Percentiles rank a stretch among this genome's conserved stretches.
These are phyloP conservation scores for Dusona sp. DNA, from an alignment of 2,888 invertebrate genomes.

Conservation along the genomic window DNA sequence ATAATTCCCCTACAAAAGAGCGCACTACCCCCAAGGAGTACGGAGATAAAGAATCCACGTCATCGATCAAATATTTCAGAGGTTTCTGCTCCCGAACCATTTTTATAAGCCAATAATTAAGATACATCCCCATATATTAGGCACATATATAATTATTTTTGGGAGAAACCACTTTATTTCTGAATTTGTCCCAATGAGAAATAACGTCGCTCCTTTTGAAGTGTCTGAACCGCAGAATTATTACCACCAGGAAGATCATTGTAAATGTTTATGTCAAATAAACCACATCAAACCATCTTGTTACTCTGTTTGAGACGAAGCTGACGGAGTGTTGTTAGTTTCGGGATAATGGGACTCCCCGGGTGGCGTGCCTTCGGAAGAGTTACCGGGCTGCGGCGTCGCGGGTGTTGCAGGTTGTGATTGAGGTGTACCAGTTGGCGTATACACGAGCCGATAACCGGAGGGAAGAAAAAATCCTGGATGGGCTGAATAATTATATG, in stretches of 20 bases:
- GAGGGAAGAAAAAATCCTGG: slow-evolving; percentile 83
- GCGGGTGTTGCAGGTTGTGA: slow-evolving; percentile 83
- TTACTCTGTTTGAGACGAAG: slow-evolving; percentile 40
- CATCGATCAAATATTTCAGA: not conserved
- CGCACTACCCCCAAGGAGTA: not conserved
- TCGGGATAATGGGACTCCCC: slow-evolving; percentile 72
- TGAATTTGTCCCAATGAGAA: not conserved
- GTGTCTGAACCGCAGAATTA: not conserved
- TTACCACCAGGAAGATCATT: not conserved
- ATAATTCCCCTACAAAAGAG: not conserved
- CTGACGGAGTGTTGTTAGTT: not conserved
- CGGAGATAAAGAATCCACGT: not conserved
- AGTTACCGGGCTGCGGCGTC: slow-evolving; percentile 80
- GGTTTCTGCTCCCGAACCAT: not conserved
- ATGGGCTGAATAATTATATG: slow-evolving; percentile 81
- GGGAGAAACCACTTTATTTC: not conserved
- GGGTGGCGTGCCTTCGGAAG: slow-evolving; percentile 82
- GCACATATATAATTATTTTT: not conserved
- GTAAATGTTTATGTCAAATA: not conserved
- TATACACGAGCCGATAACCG: slow-evolving; percentile 81
- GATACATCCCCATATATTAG: not conserved
- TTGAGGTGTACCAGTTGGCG: slow-evolving; percentile 80
- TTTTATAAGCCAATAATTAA: not conserved
- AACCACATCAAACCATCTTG: not conserved
- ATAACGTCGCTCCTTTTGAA: not conserved